phyloP scores from a whole-genome alignment of 2,888 invertebrate genomes.

The Drosophila macrospina region DNA sequence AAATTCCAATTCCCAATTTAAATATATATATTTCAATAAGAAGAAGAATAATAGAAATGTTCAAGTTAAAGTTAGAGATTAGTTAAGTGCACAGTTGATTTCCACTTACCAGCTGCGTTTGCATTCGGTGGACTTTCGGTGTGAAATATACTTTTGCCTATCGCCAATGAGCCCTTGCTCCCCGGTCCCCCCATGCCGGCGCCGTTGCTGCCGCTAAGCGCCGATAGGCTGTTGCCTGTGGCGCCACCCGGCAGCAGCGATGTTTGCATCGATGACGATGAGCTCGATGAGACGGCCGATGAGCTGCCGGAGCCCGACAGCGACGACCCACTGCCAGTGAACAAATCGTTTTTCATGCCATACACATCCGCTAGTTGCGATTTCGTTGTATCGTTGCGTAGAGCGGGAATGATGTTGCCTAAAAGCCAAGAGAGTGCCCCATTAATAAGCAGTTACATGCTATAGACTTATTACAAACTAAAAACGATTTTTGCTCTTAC shows the following conservation, averaged over 20 bases:
- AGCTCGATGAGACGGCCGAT: constrained; percentile 68
- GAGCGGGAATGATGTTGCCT: constrained; percentile 83
- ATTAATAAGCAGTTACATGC: too few species aligned
- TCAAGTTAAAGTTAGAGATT: background rate
- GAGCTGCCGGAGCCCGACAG: constrained; percentile 70
- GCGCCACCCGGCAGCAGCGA: constrained; percentile 69
- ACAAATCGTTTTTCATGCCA: constrained; percentile 84
- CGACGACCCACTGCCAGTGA: constrained; percentile 69
- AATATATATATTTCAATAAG: too few species aligned
- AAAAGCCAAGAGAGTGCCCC: background rate
- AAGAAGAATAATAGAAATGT: background rate
- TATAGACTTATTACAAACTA: too few species aligned
- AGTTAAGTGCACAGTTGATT: too few species aligned
- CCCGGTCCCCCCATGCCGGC: constrained; percentile 41
- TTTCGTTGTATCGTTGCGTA: constrained; percentile 84
- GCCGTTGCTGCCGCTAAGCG: constrained; percentile 64
- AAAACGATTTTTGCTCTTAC: too few species aligned
- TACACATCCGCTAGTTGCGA: constrained; percentile 84
- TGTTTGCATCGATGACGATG: constrained; percentile 77
- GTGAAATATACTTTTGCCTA: constrained; percentile 85
- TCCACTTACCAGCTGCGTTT: constrained; percentile 78
- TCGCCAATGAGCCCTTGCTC: constrained; percentile 84
- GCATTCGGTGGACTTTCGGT: constrained; percentile 85
- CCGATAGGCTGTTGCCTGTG: constrained; percentile 74
- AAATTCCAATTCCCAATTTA: constrained; percentile 1